These are phyloP conservation scores for Stenurella melanura DNA, from an alignment of 2,888 invertebrate genomes.

Conservation along the genomic window DNA sequence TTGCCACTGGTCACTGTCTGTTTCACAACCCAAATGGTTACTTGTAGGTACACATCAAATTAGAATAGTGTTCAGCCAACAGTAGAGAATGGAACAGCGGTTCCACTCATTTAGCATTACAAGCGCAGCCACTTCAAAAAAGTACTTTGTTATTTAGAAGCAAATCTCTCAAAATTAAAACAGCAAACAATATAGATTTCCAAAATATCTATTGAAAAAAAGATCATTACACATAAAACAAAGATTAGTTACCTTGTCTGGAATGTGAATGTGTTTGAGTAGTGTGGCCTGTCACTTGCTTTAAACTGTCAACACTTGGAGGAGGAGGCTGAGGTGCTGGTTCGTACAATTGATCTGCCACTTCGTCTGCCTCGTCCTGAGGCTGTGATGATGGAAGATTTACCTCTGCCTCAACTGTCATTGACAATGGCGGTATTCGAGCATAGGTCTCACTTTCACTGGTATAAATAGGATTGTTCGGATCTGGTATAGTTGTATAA, in stretches of 20 bases:
- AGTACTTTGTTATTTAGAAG: too few relatives aligned
- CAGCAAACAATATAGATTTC: too few relatives aligned
- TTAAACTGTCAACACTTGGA: conserved; percentile 79
- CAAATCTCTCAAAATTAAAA: too few relatives aligned
- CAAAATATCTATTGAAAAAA: too few relatives aligned
- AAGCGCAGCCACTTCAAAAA: too few relatives aligned
- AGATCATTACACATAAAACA: not conserved
- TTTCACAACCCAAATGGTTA: too few relatives aligned
- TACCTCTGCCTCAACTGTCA: conserved; percentile 69
- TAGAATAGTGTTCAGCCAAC: too few relatives aligned
- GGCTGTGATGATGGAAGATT: conserved; percentile 61
- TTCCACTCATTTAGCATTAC: too few relatives aligned
- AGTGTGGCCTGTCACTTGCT: conserved; percentile 73
- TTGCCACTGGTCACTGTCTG: too few relatives aligned
- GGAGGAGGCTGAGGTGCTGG: conserved; percentile 77
- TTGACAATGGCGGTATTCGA: conserved; percentile 80
- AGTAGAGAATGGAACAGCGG: too few relatives aligned
- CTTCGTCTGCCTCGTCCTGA: conserved; percentile 49
- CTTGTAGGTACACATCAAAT: too few relatives aligned
- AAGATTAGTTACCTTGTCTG: conserved; percentile 74
- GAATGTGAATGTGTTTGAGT: conserved; percentile 76
- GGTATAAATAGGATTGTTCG: conserved; percentile 79
- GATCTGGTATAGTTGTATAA: conserved; percentile 93
- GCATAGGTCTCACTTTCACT: conserved; percentile 92
- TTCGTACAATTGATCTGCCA: conserved; percentile 67